These are phyloP conservation scores for Polydrusus pterygomalis DNA, from an alignment of 2,888 invertebrate genomes.

Conservation along the genomic window DNA sequence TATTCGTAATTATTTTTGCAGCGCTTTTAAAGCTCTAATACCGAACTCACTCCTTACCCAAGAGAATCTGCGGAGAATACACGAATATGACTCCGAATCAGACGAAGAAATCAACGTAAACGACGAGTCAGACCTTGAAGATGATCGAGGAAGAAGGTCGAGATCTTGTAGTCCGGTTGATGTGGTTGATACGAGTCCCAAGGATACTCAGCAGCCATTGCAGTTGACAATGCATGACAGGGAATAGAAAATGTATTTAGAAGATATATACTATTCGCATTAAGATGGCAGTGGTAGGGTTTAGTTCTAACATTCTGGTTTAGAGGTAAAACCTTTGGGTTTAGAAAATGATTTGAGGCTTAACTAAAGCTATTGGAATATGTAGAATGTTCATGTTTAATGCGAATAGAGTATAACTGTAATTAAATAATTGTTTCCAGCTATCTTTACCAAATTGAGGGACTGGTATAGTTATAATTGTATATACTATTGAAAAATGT, in stretches of 20 bases:
- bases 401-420: background rate
- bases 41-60: constrained; percentile 77
- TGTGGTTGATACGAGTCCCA: constrained; percentile 68
- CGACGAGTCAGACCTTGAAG: constrained; percentile 82
- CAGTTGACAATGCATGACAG: constrained; percentile 85
- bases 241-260: constrained; percentile 65
- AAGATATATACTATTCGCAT: constrained; percentile 27
- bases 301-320: too few species aligned
- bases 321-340: too few species aligned
- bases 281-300: too few species aligned
- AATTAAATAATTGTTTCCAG: background rate
- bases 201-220: constrained; percentile 74
- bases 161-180: constrained; percentile 74
- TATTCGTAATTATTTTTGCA: constrained; percentile 12
- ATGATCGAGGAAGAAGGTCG: constrained; percentile 70
- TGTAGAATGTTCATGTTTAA: too few species aligned
- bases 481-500: constrained; percentile 2
- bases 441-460: constrained; percentile 6
- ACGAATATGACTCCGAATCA: constrained; percentile 76
- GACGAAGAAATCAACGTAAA: constrained; percentile 92
- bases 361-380: too few species aligned
- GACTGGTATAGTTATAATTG: constrained; percentile 18
- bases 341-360: too few species aligned
- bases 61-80: constrained; percentile 74
- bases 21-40: constrained; percentile 87